Evolutionary conservation across 1,140 invertebrate species (phyloP), one percentile per base, ranked within the genome.

Genomic region (Maniola jurtina): DNA sequence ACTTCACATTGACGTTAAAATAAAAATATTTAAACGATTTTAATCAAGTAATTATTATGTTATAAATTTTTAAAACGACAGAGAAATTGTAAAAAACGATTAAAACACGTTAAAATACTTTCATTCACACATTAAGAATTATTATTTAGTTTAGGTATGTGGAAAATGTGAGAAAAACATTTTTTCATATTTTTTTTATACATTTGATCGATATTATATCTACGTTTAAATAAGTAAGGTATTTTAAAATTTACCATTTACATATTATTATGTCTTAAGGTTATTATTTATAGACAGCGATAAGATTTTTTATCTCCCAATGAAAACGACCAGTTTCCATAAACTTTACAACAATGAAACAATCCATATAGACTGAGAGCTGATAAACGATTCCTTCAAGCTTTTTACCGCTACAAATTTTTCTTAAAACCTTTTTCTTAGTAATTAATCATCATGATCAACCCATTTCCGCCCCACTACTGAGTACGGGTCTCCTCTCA

Each of bases 291-390:
- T 75, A 68, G 81, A 87, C 77, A 82, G 71, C 82, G 80, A 86
- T 83, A 81, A 82, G 79, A 83, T 77, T 83, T 79, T 81, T 55
- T 55, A 25, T 55, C 52, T 25, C 52, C 68, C 73, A 73, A 87
- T 84, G 78, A 82, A 86, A 88, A 88, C 80, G 62, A 77, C 45
- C 33, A 40, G 77, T 85, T 85, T 79, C 63, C 79, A 86, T 88
- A 88, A 90, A 88, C 80, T 86, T 89, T 87, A 86, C 80, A 88
- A 88, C 79, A 81, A 84, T 88, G 68, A 88, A 90, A 88, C 86
- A 88, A 83, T 86, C 77, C 72, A 77, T 86, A 45, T 45, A 45
- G 42, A 45, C 42, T 45, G 13, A 45, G 42, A 45, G 42, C 42
- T 13, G 83, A 75, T 84, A 77, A 45, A 45, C 42, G 42, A 45